Percentiles rank a stretch among this genome's conserved stretches.
Evolutionary conservation across 30 jellyfish, hydroid and myxozoan genomes (phyloP).

Genomic region (Aurelia sp.): DNA sequence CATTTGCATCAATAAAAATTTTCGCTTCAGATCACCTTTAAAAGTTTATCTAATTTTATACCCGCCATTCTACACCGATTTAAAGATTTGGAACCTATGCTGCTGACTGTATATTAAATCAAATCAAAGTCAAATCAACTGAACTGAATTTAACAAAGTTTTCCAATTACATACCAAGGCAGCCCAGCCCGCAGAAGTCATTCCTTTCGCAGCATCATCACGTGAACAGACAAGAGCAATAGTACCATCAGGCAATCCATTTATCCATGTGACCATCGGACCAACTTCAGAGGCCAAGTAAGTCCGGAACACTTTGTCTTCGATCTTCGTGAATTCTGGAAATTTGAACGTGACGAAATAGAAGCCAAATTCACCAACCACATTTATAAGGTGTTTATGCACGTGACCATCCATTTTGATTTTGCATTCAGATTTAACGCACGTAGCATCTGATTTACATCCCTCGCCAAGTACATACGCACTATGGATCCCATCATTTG

Average conservation of each 20-base stretch:
- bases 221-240: conserved; percentile 46
- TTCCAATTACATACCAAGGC: conserved; percentile 40
- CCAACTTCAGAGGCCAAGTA: conserved; percentile 6
- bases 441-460: neutral
- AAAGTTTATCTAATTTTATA: too few species aligned
- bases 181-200: conserved; percentile 49
- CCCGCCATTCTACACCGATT: too few species aligned
- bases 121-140: neutral
- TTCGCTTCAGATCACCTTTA: too few species aligned
- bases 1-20: too few species aligned
- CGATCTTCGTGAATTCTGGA: conserved; percentile 26
- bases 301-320: conserved; percentile 9
- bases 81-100: too few species aligned
- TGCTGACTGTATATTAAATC: too few species aligned
- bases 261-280: conserved; percentile 15
- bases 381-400: neutral
- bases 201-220: conserved; percentile 43
- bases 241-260: conserved; percentile 39
- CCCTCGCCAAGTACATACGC: conserved; percentile 65
- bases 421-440: neutral
- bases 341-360: conserved; percentile 16
- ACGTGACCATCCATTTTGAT: conserved; percentile 21
- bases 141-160: neutral
- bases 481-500: conserved; percentile 27
- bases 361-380: neutral